These are phyloP conservation scores for Hippocampus mohnikei DNA, from an alignment of 2,113 vertebrate genomes.

Conservation along the genomic window DNA sequence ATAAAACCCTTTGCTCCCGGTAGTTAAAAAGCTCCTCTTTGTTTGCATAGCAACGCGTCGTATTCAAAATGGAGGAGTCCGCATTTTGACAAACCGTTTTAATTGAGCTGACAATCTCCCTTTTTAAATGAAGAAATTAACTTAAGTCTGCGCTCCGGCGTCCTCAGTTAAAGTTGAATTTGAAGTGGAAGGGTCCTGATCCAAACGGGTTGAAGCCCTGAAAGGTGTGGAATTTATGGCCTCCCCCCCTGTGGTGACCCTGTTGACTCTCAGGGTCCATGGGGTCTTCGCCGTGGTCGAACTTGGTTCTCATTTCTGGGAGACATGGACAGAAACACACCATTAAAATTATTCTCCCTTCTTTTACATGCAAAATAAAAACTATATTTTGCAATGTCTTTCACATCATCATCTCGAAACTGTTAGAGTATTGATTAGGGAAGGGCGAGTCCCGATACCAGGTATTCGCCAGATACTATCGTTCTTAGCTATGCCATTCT, in stretches of 20 bases:
- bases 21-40: conserved; percentile 32
- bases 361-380: too few species aligned
- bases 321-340: conserved; percentile 19
- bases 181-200: conserved; percentile 94
- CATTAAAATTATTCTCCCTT: too few species aligned
- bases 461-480: too few species aligned
- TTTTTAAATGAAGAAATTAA: conserved; percentile 30
- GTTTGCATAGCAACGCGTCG: conserved; percentile 44
- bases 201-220: conserved; percentile 96
- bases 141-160: conserved; percentile 10
- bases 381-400: too few species aligned
- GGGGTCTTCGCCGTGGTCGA: conserved; percentile 93
- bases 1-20: conserved; percentile 13
- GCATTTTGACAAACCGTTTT: conserved; percentile 26
- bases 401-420: too few species aligned
- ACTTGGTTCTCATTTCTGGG: conserved; percentile 93
- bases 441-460: too few species aligned
- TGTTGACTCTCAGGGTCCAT: conserved; percentile 94
- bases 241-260: conserved; percentile 75
- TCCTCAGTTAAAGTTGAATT: conserved; percentile 91
- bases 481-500: neutral
- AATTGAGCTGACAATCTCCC: conserved; percentile 28
- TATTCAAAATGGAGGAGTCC: conserved; percentile 17
- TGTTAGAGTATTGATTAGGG: too few species aligned
- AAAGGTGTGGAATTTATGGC: conserved; percentile 84